phyloP scores from a whole-genome alignment of 2,888 invertebrate genomes.

The Cheilosia variabilis region DNA sequence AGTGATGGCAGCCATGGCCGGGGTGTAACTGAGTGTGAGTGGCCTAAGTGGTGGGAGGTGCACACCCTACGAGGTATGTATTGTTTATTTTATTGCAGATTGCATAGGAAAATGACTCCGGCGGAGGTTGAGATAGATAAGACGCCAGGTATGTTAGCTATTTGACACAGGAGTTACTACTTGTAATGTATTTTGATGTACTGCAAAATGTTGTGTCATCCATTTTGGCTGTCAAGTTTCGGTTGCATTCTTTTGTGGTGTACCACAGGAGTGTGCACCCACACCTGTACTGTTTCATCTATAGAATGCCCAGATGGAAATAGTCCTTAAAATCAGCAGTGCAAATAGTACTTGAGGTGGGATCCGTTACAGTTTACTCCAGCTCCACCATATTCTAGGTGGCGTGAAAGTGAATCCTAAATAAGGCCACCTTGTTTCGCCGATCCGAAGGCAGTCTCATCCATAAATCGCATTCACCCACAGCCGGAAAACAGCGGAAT shows the following conservation, averaged over 20 bases:
- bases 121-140: neutral
- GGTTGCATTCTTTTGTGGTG: neutral
- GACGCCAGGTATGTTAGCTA: neutral
- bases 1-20: conserved; percentile 22
- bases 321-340: too few species aligned
- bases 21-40: conserved; percentile 22
- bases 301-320: too few species aligned
- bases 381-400: too few species aligned
- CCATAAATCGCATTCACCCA: conserved; percentile 49
- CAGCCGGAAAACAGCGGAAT: neutral
- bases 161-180: conserved; percentile 19
- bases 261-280: neutral
- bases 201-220: neutral
- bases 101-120: conserved; percentile 20
- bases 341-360: too few species aligned
- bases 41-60: conserved; percentile 62
- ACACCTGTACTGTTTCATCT: neutral
- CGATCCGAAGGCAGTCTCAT: conserved; percentile 24
- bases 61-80: conserved; percentile 39
- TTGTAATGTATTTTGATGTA: conserved; percentile 6
- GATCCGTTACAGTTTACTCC: neutral
- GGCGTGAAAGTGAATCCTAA: neutral
- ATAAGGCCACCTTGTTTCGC: neutral
- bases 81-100: conserved; percentile 66
- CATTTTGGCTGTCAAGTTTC: neutral